Evolutionary conservation across 1,140 invertebrate species (phyloP).

Genomic region (Tenebrio molitor): DNA sequence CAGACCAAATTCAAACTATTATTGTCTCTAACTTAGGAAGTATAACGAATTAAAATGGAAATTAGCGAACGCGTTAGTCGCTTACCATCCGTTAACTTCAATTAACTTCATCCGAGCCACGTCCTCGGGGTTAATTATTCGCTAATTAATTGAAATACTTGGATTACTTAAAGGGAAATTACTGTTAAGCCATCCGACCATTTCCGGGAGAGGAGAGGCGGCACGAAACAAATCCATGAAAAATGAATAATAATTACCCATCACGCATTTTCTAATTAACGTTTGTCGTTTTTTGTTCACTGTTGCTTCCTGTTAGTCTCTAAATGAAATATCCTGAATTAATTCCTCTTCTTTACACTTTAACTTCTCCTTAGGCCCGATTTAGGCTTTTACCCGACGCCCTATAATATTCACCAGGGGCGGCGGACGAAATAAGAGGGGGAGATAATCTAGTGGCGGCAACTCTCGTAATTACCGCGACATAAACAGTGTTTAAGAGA

Average conservation of each 20-base stretch:
- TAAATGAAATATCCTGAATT: conserved; percentile 56
- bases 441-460: conserved; percentile 61
- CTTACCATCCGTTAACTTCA: conserved; percentile 41
- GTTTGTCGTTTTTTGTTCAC: conserved; percentile 18
- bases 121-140: conserved; percentile 41
- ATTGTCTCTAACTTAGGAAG: conserved; percentile 46
- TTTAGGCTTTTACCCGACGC: conserved; percentile 52
- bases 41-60: conserved; percentile 46
- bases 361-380: conserved; percentile 60
- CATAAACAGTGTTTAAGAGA: conserved; percentile 67
- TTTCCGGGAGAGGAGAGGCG: neutral
- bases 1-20: conserved; percentile 47
- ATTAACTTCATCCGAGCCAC: conserved; percentile 43
- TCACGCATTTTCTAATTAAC: conserved; percentile 60
- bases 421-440: conserved; percentile 32
- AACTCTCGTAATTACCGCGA: conserved; percentile 66
- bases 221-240: conserved; percentile 50
- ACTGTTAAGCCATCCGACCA: conserved; percentile 10
- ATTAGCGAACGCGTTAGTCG: conserved; percentile 39
- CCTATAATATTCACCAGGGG: conserved; percentile 35
- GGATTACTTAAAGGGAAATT: conserved; percentile 44
- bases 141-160: conserved; percentile 47
- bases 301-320: conserved; percentile 48
- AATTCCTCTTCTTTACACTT: conserved; percentile 60
- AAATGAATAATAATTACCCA: conserved; percentile 62